Conservation (phyloP, 2,888 invertebrate species). For the Subacronicta megacephala region DNA sequence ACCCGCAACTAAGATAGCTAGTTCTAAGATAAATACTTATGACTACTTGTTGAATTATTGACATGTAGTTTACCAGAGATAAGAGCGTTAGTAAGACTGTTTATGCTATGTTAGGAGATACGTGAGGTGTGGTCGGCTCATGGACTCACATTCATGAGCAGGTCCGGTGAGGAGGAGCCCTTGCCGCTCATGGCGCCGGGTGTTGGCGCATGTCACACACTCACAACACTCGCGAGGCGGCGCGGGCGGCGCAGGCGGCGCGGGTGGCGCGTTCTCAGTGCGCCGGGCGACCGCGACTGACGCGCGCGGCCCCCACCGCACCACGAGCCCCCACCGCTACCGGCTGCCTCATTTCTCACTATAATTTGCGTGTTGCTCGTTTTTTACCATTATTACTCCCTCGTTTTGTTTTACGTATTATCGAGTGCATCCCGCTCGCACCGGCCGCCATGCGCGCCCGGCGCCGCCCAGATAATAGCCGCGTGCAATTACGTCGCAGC, state of each 20-base stretch:
- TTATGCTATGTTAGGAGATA: constrained; percentile 33
- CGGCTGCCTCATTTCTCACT: constrained; percentile 90
- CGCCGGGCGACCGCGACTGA: constrained; percentile 85
- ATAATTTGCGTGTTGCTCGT: constrained; percentile 90
- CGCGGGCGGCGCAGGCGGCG: constrained; percentile 83
- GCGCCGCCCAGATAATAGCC: constrained; percentile 89
- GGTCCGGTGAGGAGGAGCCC: constrained; percentile 68
- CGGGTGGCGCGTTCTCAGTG: constrained; percentile 80
- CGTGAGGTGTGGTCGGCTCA: constrained; percentile 45
- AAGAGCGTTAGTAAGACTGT: constrained; percentile 44
- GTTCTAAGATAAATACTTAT: constrained; percentile 2
- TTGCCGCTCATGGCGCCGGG: constrained; percentile 63
- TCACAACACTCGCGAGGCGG: constrained; percentile 83
- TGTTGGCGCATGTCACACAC: constrained; percentile 85
- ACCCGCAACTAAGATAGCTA: background rate
- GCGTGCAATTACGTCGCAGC: constrained; percentile 82
- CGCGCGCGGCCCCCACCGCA: constrained; percentile 81
- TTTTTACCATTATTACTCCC: constrained; percentile 90
- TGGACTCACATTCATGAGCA: constrained; percentile 89
- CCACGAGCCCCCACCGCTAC: constrained; percentile 87
- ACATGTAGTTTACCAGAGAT: constrained; percentile 31
- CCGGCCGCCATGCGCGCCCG: constrained; percentile 87
- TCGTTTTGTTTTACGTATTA: constrained; percentile 90
- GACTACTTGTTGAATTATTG: constrained; percentile 5
- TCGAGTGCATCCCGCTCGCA: constrained; percentile 90